Conservation (phyloP, 2,113 vertebrate species). For the Hemiscyllium ocellatum region DNA sequence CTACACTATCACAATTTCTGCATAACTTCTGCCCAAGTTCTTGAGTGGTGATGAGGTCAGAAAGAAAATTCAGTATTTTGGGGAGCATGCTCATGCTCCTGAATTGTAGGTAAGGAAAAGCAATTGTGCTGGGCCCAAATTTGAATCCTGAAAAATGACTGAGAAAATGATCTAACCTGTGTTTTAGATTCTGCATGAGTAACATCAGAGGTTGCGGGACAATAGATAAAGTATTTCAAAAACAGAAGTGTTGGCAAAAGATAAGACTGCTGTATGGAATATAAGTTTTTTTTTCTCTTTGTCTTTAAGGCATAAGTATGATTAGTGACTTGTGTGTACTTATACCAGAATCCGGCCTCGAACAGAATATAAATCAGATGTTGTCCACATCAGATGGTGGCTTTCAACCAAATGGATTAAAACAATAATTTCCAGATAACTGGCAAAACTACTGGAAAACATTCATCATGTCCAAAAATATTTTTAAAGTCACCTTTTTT, state of each 20-base stretch:
- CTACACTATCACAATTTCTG: neutral
- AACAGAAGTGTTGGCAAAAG: neutral
- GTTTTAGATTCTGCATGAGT: neutral
- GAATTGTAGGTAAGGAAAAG: neutral
- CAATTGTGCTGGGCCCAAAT: neutral
- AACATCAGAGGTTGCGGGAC: neutral
- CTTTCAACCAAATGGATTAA: slow-evolving; percentile 4
- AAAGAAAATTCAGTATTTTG: neutral
- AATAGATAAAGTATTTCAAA: neutral
- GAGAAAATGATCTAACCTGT: neutral
- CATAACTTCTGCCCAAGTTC: neutral
- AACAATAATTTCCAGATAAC: neutral
- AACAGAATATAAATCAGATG: neutral
- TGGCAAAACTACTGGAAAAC: slow-evolving; percentile 2
- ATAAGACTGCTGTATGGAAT: neutral
- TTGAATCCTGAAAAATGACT: neutral
- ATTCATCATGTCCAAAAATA: neutral
- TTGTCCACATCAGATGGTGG: neutral
- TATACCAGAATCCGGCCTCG: neutral
- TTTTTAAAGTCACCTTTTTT: neutral
- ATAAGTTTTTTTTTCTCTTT: neutral
- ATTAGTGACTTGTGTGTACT: neutral
- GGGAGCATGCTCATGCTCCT: neutral
- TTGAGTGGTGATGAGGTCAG: neutral
- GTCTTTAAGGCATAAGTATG: neutral